Conservation (phyloP, 1,140 invertebrate genomes). For the Bacillus rossius region DNA sequence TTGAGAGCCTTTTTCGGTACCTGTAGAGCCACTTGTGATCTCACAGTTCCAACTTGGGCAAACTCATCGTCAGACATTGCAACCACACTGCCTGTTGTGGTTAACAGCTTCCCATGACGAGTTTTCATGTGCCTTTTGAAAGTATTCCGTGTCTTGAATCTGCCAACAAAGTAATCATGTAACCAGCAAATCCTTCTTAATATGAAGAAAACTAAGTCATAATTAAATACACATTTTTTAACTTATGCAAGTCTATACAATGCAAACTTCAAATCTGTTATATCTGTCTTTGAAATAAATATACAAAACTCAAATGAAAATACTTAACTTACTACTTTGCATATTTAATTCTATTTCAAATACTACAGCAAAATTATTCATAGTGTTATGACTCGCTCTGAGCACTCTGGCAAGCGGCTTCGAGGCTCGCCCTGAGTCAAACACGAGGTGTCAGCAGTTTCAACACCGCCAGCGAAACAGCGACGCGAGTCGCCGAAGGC, state of each 20-base stretch:
- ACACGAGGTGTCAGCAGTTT: no score
- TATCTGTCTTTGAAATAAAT: not conserved
- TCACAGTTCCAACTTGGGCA: conserved; percentile 45
- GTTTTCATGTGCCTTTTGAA: conserved; percentile 58
- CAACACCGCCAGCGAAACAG: no score
- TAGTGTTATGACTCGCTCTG: no score
- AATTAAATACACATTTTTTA: no score
- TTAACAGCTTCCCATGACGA: conserved; percentile 50
- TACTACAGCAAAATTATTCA: no score
- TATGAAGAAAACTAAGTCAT: not conserved
- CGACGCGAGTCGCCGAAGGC: no score
- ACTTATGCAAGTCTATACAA: no score
- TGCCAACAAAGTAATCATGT: conserved; percentile 25
- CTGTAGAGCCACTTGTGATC: not conserved
- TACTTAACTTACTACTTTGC: no score
- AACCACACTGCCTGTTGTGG: conserved; percentile 50
- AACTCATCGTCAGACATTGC: conserved; percentile 51
- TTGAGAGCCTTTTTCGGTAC: not conserved
- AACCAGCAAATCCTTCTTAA: not conserved
- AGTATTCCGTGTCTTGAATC: conserved; percentile 59
- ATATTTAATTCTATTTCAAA: no score
- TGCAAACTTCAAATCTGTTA: not conserved
- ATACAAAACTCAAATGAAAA: not conserved
- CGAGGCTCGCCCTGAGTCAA: no score
- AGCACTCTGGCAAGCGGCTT: no score